These are phyloP conservation scores for Notodonta ziczac DNA, from an alignment of 2,888 invertebrate species.

Conservation along the genomic window DNA sequence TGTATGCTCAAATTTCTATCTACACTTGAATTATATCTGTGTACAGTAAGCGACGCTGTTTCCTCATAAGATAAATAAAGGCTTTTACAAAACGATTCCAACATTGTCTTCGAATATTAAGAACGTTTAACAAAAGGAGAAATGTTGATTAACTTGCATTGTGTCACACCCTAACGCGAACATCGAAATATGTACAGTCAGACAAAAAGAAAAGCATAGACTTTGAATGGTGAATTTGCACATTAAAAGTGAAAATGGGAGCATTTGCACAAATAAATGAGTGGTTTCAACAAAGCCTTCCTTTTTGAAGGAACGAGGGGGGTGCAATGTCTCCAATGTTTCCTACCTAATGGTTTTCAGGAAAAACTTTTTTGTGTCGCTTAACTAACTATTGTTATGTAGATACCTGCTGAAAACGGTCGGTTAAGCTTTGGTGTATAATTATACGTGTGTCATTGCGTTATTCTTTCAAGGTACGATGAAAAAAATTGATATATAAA, in stretches of 20 bases:
- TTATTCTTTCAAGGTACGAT: no score
- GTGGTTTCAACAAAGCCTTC: slow-evolving; percentile 20
- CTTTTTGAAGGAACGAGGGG: not conserved
- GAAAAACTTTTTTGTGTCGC: slow-evolving; percentile 3
- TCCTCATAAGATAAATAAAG: not conserved
- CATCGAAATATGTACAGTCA: slow-evolving; percentile 3
- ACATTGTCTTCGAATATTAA: slow-evolving; percentile 3
- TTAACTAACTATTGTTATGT: slow-evolving; percentile 5
- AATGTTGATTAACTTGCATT: slow-evolving; percentile 36
- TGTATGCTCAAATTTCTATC: no score
- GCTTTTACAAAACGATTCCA: not conserved
- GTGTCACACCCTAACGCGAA: slow-evolving; percentile 14
- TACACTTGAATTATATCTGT: not conserved
- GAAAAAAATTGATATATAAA: no score
- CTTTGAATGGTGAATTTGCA: slow-evolving; percentile 37
- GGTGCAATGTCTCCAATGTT: slow-evolving; percentile 6
- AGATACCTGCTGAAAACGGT: slow-evolving; percentile 1
- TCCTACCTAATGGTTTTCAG: slow-evolving; percentile 13
- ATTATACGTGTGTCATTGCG: no score
- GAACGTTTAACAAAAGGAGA: slow-evolving; percentile 14
- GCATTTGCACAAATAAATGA: slow-evolving; percentile 27
- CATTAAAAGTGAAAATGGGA: slow-evolving; percentile 34
- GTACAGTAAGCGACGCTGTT: not conserved
- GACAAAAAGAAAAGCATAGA: slow-evolving; percentile 12
- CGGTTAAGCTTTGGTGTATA: not conserved